Base-by-base conservation (phyloP, 2,797 vertebrate species). In the Amniataba percoides region DNA sequence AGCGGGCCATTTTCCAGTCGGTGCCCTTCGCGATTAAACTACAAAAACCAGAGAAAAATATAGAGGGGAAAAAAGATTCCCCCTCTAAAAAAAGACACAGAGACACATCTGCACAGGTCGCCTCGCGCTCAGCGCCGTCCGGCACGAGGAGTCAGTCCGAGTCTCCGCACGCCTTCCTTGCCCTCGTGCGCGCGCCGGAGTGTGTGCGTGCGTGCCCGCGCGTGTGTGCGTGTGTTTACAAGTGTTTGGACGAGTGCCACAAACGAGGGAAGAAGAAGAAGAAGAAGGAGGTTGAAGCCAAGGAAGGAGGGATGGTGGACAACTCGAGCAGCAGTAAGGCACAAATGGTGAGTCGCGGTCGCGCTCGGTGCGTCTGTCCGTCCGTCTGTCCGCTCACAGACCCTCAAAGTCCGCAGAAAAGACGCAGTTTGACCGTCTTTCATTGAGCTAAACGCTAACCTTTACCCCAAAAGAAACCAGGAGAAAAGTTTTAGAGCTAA, bases 231-330 rank as follows among this genome's bases (percentile, higher is more conserved):
- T 79, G 91, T 90, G 92, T 92, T 93, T 93, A 90, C 92, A 91
- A 93, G 92, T 89, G 91, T 93, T 87, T 92, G 93, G 91, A 86
- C 84, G 85, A 80, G 89, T 84, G 92, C 87, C 93, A 92, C 92
- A 78, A 82, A 88, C 88, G 88, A 92, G 90, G 86, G 87, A 88
- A 82, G 83, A 86, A 31, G 3, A 31, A 31, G 27, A 31, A 31
- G 87, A 88, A 82, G 83, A 86, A 83, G 83, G 75, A 88, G 88
- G 89, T 84, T 71, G 82, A 81, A 83, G 57, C 74, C 82, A 27
- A 88, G 80, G 86, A 88, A 93, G 90, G 91, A 95, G 95, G 95
- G 93, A 96, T 96, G 95, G 95, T 96, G 93, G 95, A 96, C 85
- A 96, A 96, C 77, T 95, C 95, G 81, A 89, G 93, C 90, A 92